Base-by-base conservation (phyloP, 92 coral and sea anemone genomes). In the Zoanthus solanderi region DNA sequence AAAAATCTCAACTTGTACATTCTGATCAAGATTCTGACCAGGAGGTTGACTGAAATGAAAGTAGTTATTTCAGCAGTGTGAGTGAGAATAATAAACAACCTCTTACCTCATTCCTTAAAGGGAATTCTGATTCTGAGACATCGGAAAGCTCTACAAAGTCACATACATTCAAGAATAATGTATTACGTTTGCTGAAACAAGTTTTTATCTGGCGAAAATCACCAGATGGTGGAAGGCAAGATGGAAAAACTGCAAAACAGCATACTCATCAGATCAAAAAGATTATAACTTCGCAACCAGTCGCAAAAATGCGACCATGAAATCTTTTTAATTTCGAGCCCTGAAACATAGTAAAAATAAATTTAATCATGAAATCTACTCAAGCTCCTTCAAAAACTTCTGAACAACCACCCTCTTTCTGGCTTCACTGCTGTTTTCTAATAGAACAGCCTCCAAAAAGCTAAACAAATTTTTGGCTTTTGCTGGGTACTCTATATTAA, bases 191-290 rank as follows among this genome's bases (percentile, higher is more conserved):
- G 75, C 75, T 71, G 30, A 32, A 29, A 18, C 75, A 71, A 71
- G 75, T 71, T 32, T 71, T 71, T 32, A 71, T 69, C 42, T 72
- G 81, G 88, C 31, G 72, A 46, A 58, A 46, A 16, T 74, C 79
- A 18, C 61, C 78, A 6, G 88, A 84, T 48, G 67, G 88, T 45
- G 79, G 88, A 12, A 71, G 72, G 76, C 63, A n/a, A 18, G 79
- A 71, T 50, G 48, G 72, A 9, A 72, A 84, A 72, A 71, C 78
- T 14, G 88, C 76, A 32, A 72, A 84, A 72, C 88, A 84, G 58
- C 65, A 48, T 50, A 52, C 60, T 71, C 69, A 71, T 12, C 75
- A 82, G 56, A 71, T 71, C 37, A 71, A 32, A 71, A 71, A 71
- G 16, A 71, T 71, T 71, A 23, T 23, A 37, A 37, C 42, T 37